Conservation (phyloP, 2,888 invertebrate genomes). For the Podotricha telesiphe region DNA sequence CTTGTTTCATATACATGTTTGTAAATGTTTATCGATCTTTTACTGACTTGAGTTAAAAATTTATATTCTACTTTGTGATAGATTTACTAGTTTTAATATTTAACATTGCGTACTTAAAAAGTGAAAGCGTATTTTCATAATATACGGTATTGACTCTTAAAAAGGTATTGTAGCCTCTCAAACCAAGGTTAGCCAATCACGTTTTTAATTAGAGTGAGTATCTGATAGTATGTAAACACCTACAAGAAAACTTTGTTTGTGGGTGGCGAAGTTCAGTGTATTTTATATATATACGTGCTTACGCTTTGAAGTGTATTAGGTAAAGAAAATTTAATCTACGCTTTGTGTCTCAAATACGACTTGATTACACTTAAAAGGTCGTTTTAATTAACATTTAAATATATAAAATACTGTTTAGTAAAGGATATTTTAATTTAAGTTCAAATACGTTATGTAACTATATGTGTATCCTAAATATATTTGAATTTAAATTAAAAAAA, state of each 20-base stretch:
- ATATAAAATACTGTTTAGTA: too few species aligned
- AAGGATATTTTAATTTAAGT: not conserved
- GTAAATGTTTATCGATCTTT: too few species aligned
- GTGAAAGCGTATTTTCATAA: not conserved
- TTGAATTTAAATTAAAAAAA: too few species aligned
- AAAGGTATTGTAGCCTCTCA: constrained; percentile 21
- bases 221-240: constrained; percentile 37
- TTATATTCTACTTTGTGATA: not conserved
- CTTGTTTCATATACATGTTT: too few species aligned
- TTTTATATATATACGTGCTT: constrained; percentile 11
- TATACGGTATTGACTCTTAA: constrained; percentile 15
- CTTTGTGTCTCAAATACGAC: not conserved
- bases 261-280: not conserved
- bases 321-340: not conserved
- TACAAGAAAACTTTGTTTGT: constrained; percentile 27
- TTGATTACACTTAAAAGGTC: not conserved
- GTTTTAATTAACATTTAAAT: not conserved
- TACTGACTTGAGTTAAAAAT: too few species aligned
- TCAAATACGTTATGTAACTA: too few species aligned
- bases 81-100: not conserved
- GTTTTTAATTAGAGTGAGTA: constrained; percentile 40
- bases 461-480: too few species aligned
- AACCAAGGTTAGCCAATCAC: constrained; percentile 33
- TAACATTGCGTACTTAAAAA: not conserved
- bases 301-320: constrained; percentile 9